Evolutionary conservation across 2,113 vertebrate genomes (phyloP), one percentile per base, ranked within the genome.

Genomic region (Galbula dea): DNA sequence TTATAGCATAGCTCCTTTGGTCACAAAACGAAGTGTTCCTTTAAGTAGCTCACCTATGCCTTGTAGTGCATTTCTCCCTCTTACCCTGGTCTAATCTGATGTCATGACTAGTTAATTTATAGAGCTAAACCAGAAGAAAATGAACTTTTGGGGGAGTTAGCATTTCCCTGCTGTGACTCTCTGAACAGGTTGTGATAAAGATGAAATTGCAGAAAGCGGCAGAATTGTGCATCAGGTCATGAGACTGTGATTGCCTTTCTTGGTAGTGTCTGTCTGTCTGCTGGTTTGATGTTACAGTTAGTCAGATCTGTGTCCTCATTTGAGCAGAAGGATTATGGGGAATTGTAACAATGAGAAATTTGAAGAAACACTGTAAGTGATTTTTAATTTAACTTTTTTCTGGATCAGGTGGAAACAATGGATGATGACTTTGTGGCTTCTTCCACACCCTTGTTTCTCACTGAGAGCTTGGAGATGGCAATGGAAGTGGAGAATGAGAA

Each of bases 391-490:
- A 30, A 34, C 10, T 79, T 0, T 74, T 96, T 95, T 89, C 58
- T 96, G 73, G 26, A 52, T 75, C 79, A 91, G 79, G 80, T 74
- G 72, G 85, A 91, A 93, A 81, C 45, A 29, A 99, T 99, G 99
- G 98, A 98, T 4, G 97, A 98, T 72, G 97, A 98, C 83, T 98
- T 98, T 52, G 91, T 83, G 46, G 94, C 91, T 61, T 98, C 97
- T 6, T 96, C 97, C 7, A 97, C 97, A 9, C 97, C 98, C 6
- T 97, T 83, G 0, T 97, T 98, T 43, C 86, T 98, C 77, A 97
- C 97, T 21, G 98, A 98, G 41, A 97, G 98, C 83, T 95, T 97
- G 87, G 98, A 98, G 67, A 94, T 98, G 65, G 89, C 91, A 8
- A 94, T 97, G 88, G 96, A 98, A 32, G 95, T 97, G 91, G 97